Evolutionary conservation across 2,797 vertebrate species (phyloP), one percentile per base, ranked within the genome.

Genomic region (Pangasius krempfi): DNA sequence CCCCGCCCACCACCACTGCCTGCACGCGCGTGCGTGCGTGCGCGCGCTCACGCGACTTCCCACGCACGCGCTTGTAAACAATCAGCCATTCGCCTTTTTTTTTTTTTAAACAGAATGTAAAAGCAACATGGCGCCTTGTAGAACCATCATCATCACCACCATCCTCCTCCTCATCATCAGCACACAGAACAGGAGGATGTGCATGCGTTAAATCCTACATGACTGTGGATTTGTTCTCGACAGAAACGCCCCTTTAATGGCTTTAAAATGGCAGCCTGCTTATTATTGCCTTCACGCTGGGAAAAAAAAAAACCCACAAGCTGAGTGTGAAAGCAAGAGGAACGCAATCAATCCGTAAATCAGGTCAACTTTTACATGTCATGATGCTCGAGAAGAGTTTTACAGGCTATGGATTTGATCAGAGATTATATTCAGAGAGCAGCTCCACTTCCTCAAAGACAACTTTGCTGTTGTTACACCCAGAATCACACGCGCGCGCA

Each of bases 221-320:
- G 76, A 22, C 18, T 1, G 52, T 33, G 52, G 12, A 58, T 56
- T 20, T 80, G 9, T 13, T 81, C 78, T 25, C 47, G 73, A 62
- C 73, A 92, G 91, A 92, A 91, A 94, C 93, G 91, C 93, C 91
- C 92, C 92, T 93, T 76, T 89, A 84, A 79, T 84, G 90, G 75
- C 82, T 85, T 93, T 91, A 94, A 93, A 92, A 93, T 93, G 93
- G 93, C 93, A 94, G 83, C 81, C 81, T 25, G 60, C 16, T 66
- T 3, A 44, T 66, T 3, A 44, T 47, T 2, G n/a, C 0, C 33
- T 10, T 13, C 54, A 6, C 9, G 27, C 8, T 2, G 56, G 25
- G 30, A 14, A 62, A 62, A 10, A 27, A 27, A 10, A 14, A 16
- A 4, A 0, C 6, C 6, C 44, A 0, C 68, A 9, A 22, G 18